Evolutionary conservation across 2,888 invertebrate genomes (phyloP).

Genomic region (Lamellibrachia satsuma): DNA sequence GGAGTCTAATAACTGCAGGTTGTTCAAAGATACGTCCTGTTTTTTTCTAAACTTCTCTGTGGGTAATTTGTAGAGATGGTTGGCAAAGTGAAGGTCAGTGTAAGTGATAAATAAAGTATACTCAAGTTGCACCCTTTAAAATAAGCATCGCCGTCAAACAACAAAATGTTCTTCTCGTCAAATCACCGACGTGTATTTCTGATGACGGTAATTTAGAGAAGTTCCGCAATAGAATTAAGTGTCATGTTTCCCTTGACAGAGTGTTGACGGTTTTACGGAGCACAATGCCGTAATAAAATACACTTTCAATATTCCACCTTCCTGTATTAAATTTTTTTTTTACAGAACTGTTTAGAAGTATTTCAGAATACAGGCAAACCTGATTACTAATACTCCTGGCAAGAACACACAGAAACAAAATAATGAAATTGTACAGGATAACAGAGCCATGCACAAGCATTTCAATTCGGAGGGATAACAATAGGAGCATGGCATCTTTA

Average conservation of each 20-base stretch:
- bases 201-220: background rate
- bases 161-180: background rate
- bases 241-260: background rate
- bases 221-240: background rate
- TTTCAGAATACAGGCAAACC: too few species aligned
- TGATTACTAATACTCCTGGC: too few species aligned
- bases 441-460: too few species aligned
- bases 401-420: too few species aligned
- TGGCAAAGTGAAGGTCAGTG: background rate
- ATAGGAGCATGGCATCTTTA: too few species aligned
- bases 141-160: background rate
- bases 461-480: too few species aligned
- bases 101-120: constrained; percentile 1
- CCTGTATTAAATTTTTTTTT: too few species aligned
- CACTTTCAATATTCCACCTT: too few species aligned
- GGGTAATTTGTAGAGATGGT: background rate
- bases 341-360: too few species aligned
- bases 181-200: background rate
- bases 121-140: background rate
- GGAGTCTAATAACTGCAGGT: background rate
- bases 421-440: too few species aligned
- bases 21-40: background rate
- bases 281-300: too few species aligned
- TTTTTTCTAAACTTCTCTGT: background rate
- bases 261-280: too few species aligned